These are phyloP conservation scores for Saimiri boliviensis DNA, from an alignment of 2,113 vertebrate genomes.

Conservation along the genomic window DNA sequence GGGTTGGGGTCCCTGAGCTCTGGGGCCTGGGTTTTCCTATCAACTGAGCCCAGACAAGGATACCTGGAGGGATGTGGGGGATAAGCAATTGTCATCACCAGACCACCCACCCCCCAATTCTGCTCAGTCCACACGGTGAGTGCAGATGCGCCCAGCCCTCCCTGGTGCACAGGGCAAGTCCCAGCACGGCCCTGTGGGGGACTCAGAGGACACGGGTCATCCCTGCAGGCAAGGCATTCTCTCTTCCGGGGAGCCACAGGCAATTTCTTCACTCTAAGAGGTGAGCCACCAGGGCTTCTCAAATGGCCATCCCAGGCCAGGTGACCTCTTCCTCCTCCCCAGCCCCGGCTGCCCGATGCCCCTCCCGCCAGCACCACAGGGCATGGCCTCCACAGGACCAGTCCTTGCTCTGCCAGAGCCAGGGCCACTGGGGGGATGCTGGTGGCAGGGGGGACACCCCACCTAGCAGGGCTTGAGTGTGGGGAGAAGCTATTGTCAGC, in stretches of 20 bases:
- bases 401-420: accelerated
- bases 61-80: neutral
- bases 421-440: neutral
- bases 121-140: neutral
- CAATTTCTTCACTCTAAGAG: neutral
- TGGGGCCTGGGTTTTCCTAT: neutral
- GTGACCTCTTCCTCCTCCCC: neutral
- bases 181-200: too few species aligned
- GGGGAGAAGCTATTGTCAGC: too few species aligned
- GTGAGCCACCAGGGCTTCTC: neutral
- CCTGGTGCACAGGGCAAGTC: neutral
- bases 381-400: neutral
- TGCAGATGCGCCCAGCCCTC: neutral
- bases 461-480: neutral
- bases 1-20: neutral
- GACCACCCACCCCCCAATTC: neutral
- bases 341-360: neutral
- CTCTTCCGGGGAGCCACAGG: neutral
- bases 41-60: neutral
- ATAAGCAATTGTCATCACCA: too few species aligned
- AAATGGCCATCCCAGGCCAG: too few species aligned
- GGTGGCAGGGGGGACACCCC: neutral
- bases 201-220: neutral
- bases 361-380: neutral
- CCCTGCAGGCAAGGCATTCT: neutral